Percentiles rank a stretch among this genome's conserved stretches.
Conservation (phyloP, 2,113 vertebrate genomes). For the Dunckerocampus dactyliophorus region DNA sequence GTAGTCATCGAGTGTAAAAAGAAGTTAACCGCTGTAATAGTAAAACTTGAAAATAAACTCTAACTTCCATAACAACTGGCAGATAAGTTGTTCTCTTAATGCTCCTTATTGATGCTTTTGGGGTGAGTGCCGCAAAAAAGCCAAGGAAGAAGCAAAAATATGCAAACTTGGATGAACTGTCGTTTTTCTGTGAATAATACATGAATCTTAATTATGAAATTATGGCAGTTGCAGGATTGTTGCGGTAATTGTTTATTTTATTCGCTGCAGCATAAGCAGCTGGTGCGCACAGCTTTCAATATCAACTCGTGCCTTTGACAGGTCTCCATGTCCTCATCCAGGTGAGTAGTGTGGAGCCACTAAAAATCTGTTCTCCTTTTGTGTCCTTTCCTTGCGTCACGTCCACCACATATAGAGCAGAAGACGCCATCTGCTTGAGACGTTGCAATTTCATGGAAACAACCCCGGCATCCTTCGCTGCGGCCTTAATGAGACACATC, state of each 20-base stretch:
- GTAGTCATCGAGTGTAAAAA: too few species aligned
- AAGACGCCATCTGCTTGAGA: slow-evolving; percentile 61
- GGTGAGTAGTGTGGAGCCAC: slow-evolving; percentile 15
- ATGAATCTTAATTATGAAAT: too few species aligned
- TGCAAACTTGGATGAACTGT: too few species aligned
- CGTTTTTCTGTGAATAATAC: slow-evolving; percentile 4
- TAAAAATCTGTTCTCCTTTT: slow-evolving; percentile 40
- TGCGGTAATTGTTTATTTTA: slow-evolving; percentile 19
- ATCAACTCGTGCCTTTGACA: slow-evolving; percentile 60
- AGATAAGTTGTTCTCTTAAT: too few species aligned
- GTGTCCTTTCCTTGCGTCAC: slow-evolving; percentile 53
- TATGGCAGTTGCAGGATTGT: background rate
- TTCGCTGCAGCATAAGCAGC: slow-evolving; percentile 41
- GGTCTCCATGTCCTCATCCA: slow-evolving; percentile 43
- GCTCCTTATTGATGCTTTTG: too few species aligned
- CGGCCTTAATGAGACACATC: slow-evolving; percentile 58
- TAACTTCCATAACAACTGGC: too few species aligned
- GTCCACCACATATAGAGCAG: slow-evolving; percentile 39
- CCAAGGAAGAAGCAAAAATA: too few species aligned
- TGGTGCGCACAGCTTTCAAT: slow-evolving; percentile 51
- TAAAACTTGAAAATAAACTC: too few species aligned
- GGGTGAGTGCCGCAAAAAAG: too few species aligned
- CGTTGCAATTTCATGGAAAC: slow-evolving; percentile 57
- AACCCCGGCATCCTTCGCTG: slow-evolving; percentile 46
- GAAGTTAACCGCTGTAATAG: too few species aligned